These are phyloP conservation scores for Diabrotica virgifera DNA, from an alignment of 1,140 invertebrate species.

Conservation along the genomic window DNA sequence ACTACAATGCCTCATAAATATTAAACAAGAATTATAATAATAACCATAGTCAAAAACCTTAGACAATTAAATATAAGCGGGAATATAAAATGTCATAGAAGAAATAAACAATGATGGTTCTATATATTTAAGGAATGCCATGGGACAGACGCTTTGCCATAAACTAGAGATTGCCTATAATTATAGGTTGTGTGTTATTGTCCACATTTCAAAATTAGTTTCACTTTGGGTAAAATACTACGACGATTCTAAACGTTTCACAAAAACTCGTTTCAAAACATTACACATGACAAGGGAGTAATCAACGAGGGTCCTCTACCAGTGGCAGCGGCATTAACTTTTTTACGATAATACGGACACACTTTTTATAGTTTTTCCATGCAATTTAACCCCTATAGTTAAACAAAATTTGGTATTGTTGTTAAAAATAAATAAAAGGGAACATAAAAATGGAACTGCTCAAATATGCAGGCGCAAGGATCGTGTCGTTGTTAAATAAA, in stretches of 20 bases:
- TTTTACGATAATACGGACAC: no score
- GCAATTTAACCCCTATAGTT: no score
- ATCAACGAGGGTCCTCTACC: slow-evolving; percentile 11
- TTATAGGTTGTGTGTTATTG: slow-evolving; percentile 30
- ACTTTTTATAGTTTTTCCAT: no score
- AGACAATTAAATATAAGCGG: slow-evolving; percentile 21
- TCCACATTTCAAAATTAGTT: slow-evolving; percentile 29
- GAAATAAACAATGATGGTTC: slow-evolving; percentile 29
- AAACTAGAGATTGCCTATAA: slow-evolving; percentile 32
- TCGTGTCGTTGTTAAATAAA: no score
- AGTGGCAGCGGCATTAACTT: background rate
- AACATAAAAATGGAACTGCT: no score
- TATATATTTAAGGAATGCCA: slow-evolving; percentile 28
- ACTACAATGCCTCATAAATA: slow-evolving; percentile 19
- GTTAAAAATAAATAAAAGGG: no score
- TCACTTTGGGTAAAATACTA: slow-evolving; percentile 25
- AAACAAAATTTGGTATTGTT: no score
- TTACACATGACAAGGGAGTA: slow-evolving; percentile 21
- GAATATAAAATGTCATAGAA: slow-evolving; percentile 31
- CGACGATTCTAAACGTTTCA: slow-evolving; percentile 22
- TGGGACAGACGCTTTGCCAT: slow-evolving; percentile 25
- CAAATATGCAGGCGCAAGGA: no score
- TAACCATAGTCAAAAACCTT: slow-evolving; percentile 20
- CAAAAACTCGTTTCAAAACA: slow-evolving; percentile 23
- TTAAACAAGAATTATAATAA: slow-evolving; percentile 13